These are phyloP conservation scores for Trachythela sp. DNA, from an alignment of 64 coral and sea anemone species.

Conservation along the genomic window DNA sequence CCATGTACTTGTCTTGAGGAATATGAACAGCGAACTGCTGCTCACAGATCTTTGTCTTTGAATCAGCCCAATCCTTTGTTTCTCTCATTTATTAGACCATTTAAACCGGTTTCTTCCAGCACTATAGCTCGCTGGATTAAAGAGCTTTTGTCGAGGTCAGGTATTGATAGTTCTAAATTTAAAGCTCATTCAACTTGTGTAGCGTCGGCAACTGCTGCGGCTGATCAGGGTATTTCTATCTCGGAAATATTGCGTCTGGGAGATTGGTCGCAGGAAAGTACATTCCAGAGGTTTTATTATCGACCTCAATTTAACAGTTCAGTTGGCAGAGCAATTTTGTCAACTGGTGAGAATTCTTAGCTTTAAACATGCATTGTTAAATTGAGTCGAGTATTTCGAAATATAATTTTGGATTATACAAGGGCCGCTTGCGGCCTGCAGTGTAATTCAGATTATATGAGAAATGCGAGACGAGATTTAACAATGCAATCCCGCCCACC, in stretches of 20 bases:
- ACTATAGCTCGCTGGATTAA: conserved; percentile 26
- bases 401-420: conserved; percentile 20
- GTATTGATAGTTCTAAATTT: not conserved
- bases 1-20: not conserved
- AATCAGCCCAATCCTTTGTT: conserved; percentile 15
- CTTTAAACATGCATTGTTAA: conserved; percentile 38
- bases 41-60: not conserved
- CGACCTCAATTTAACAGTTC: conserved; percentile 25
- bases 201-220: not conserved
- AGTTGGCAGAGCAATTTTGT: not conserved
- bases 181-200: not conserved
- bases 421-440: conserved; percentile 26
- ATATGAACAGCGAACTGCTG: not conserved
- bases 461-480: conserved; percentile 30
- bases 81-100: conserved; percentile 6
- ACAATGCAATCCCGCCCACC: conserved; percentile 13
- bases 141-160: not conserved
- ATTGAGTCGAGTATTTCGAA: not conserved
- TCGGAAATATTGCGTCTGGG: not conserved
- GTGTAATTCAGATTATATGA: conserved; percentile 25
- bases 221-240: not conserved
- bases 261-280: not conserved
- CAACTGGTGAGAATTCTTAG: not conserved
- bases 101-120: conserved; percentile 28
- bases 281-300: conserved; percentile 29